Evolutionary conservation across 2,797 vertebrate species (phyloP), one percentile per base, ranked within the genome.

Genomic region (Tokudaia muenninki): DNA sequence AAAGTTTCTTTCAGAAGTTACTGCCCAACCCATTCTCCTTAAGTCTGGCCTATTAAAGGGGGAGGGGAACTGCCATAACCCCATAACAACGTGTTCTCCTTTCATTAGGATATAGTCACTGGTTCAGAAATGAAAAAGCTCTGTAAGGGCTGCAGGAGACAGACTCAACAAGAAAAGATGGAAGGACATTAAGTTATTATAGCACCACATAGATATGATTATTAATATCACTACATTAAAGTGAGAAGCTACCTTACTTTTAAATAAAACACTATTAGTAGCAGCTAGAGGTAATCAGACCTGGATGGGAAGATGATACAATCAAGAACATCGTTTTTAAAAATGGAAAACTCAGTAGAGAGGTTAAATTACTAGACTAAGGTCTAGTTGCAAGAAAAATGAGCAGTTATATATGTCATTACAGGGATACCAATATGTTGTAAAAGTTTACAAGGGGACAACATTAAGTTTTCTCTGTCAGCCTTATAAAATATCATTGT

Each of bases 1-100:
- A 50, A 74, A 95, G 92, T 70, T 34, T 81, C 29, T 86, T 82
- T 88, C 37, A n/a, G 75, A 50, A 93, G 55, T 80, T 83, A 29
- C 55, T 79, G 10, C 8, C n/a, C 41, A 59, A 0, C 72, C 41
- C 41, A 29, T 88, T 91, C 67, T 55, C 75, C 52, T 12, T 26
- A 91, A 67, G n/a, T 37, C 67, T 88, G 79, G 47, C 29, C 26
- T 89, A 65, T 61, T 12, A 61, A 79, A 7, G 44, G 61, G 84
- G 81, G 8, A 50, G 37, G 12, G 47, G 12, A 79, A 41, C 9
- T 55, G 29, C n/a, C 34, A 63, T 70, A 24, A 70, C 9, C 14
- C n/a, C 41, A 16, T 3, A 4, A 29, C 75, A 67, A 44, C 75
- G 21, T 79, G 41, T 12, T 81, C 67, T 84, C 50, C 12, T 2